These are phyloP conservation scores for Capitella teleta DNA, from an alignment of 1,140 invertebrate genomes.

Conservation along the genomic window DNA sequence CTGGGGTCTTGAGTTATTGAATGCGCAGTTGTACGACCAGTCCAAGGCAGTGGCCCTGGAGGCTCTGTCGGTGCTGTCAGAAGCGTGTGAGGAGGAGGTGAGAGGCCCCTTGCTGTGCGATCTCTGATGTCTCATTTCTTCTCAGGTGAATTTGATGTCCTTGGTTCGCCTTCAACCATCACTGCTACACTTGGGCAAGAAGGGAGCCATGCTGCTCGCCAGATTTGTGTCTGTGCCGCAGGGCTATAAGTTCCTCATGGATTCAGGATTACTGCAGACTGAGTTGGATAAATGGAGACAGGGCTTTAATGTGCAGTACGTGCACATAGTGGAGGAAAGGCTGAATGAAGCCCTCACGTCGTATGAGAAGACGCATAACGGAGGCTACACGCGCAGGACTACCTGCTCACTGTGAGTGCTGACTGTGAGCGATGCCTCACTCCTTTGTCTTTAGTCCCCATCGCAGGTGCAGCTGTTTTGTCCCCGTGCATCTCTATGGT, in stretches of 20 bases:
- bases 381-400: conserved; percentile 54
- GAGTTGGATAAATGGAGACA: conserved; percentile 65
- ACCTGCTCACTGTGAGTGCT: conserved; percentile 25
- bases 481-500: conserved; percentile 78
- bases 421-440: too few relatives aligned
- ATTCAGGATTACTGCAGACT: conserved; percentile 56
- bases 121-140: not conserved
- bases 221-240: conserved; percentile 64
- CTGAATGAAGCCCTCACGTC: conserved; percentile 76
- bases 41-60: conserved; percentile 61
- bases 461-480: conserved; percentile 42
- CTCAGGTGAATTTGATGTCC: conserved; percentile 61
- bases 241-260: conserved; percentile 57
- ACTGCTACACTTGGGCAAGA: conserved; percentile 67
- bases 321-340: conserved; percentile 72
- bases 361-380: conserved; percentile 68
- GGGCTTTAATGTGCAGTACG: conserved; percentile 53
- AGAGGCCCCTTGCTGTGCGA: conserved; percentile 2
- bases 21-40: conserved; percentile 68
- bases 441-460: conserved; percentile 2
- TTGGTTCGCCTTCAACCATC: conserved; percentile 61
- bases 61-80: conserved; percentile 74
- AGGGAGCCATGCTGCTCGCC: conserved; percentile 67
- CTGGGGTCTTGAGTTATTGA: conserved; percentile 74
- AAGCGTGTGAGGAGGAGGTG: conserved; percentile 76